phyloP scores from a whole-genome alignment of 2,113 vertebrate species.

The Macrotus californicus region DNA sequence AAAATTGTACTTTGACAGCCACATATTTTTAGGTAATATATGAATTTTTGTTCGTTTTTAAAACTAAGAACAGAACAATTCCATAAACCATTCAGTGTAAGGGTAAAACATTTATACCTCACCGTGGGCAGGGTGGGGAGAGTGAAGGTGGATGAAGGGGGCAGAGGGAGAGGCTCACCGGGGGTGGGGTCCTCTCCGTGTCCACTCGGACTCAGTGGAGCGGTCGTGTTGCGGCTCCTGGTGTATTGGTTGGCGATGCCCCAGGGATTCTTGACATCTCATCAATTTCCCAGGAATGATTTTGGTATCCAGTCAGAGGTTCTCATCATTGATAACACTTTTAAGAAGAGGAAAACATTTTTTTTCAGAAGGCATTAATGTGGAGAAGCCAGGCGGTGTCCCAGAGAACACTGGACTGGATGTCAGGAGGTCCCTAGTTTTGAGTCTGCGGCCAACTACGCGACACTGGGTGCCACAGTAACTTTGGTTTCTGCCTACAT shows the following conservation, averaged over 20 bases:
- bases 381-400: neutral
- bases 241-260: neutral
- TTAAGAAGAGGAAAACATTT: neutral
- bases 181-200: neutral
- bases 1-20: neutral
- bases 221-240: neutral
- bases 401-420: neutral
- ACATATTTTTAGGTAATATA: neutral
- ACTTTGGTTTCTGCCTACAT: neutral
- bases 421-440: neutral
- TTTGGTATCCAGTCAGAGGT: neutral
- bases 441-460: neutral
- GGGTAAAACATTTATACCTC: neutral
- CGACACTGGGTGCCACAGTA: neutral
- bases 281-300: neutral
- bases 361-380: neutral
- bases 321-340: neutral
- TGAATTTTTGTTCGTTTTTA: neutral
- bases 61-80: neutral
- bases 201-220: no score
- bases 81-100: neutral
- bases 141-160: neutral
- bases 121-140: neutral
- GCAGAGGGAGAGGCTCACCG: neutral
- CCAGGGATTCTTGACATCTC: neutral